Evolutionary conservation across 2,797 vertebrate species (phyloP).

Genomic region (Betta splendens): DNA sequence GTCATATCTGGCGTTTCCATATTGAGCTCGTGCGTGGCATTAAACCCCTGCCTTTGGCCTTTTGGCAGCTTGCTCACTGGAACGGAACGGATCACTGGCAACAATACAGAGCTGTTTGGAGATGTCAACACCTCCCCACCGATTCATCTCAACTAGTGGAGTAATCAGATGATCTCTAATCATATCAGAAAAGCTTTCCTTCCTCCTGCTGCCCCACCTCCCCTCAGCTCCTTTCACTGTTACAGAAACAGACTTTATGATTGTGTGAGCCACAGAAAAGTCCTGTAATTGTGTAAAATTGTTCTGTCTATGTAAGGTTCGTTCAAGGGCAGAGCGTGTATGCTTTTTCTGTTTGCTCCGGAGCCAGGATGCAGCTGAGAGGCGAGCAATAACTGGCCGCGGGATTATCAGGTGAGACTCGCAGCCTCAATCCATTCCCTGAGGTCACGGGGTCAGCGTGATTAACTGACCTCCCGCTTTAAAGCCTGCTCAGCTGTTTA

Average conservation of each 20-base stretch:
- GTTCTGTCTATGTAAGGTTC: constrained; percentile 62
- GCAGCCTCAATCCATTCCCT: constrained; percentile 53
- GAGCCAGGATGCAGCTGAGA: constrained; percentile 30
- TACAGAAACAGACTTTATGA: constrained; percentile 29
- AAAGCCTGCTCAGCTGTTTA: constrained; percentile 64
- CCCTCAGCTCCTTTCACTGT: constrained; percentile 20
- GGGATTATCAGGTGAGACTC: constrained; percentile 66
- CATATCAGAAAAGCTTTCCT: constrained; percentile 37
- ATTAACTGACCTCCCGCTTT: constrained; percentile 48
- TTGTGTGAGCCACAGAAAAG: constrained; percentile 14
- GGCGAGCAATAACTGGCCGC: constrained; percentile 53
- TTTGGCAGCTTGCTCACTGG: constrained; percentile 15
- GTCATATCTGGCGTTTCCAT: constrained; percentile 11
- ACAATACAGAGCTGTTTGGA: neutral
- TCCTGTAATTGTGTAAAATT: constrained; percentile 66
- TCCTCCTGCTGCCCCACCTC: constrained; percentile 3
- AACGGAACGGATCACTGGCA: constrained; percentile 9
- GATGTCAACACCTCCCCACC: constrained; percentile 24
- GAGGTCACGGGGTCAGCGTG: constrained; percentile 52
- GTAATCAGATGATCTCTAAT: constrained; percentile 57
- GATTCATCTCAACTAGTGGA: constrained; percentile 40
- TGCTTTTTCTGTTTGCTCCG: constrained; percentile 62
- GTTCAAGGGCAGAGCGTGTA: constrained; percentile 62
- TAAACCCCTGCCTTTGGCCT: constrained; percentile 14
- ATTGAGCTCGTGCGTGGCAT: constrained; percentile 16